A percentile compares a stretch with the other conserved stretches of the same genome.
Evolutionary conservation across 53 echinoderm and acorn worm species (phyloP).

Genomic region (Stichopus horrens): DNA sequence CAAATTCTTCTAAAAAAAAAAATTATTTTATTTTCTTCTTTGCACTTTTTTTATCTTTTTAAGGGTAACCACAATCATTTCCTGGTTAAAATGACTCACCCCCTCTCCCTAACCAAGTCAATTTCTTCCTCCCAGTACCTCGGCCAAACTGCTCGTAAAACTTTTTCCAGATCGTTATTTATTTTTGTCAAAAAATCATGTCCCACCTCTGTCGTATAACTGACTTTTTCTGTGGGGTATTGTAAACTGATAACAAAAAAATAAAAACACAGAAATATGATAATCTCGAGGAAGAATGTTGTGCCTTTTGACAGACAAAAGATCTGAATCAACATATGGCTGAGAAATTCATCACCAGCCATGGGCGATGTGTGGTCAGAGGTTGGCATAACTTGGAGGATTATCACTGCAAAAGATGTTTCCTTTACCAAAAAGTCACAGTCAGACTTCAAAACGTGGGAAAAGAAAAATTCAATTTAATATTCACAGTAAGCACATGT

Average conservation of each 20-base stretch:
- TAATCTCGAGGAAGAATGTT: not conserved
- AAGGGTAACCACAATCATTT: not conserved
- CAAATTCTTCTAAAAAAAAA: not conserved
- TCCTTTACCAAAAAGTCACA: too few relatives aligned
- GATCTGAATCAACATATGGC: not conserved
- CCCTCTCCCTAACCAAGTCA: not conserved
- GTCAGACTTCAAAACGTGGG: too few relatives aligned
- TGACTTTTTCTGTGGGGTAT: not conserved
- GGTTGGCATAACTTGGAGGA: not conserved
- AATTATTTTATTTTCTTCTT: not conserved
- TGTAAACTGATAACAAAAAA: not conserved
- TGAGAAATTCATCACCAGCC: not conserved
- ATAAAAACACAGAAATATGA: not conserved
- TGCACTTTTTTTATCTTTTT: too few relatives aligned
- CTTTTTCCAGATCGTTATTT: not conserved
- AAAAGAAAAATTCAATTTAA: too few relatives aligned
- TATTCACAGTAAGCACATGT: too few relatives aligned
- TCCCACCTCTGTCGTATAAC: not conserved
- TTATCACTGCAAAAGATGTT: not conserved
- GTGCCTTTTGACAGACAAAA: not conserved
- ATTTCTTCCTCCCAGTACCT: slow-evolving; percentile 4
- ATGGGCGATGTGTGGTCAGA: not conserved
- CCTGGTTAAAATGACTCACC: slow-evolving; percentile 3
- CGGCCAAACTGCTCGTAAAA: not conserved
- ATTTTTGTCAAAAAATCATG: not conserved